Base-by-base conservation (phyloP, 2,888 invertebrate genomes). In the Sabellastarte sp. region DNA sequence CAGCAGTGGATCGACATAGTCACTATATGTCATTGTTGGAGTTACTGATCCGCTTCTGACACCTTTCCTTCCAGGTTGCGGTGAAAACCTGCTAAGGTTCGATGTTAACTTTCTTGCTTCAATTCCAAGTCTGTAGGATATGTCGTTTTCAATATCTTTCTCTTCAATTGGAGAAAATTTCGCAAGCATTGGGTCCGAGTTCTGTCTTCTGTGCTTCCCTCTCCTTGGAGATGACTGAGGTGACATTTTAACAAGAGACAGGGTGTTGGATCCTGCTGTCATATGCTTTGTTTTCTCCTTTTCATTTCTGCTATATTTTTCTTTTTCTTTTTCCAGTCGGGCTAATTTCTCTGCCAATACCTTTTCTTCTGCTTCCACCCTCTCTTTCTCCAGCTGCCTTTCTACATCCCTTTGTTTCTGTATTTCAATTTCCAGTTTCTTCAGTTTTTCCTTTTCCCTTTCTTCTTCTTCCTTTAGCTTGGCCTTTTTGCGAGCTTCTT, bases 171-270 rank as follows among this genome's bases (percentile, higher is more conserved):
- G 85, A 56, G 86, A 85, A 75, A 86, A 86, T 66, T 85, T 85
- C 63, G 86, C 84, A 62, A 87, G 83, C 81, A 86, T 86, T 31
- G 87, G 87, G 77, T 87, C 87, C 31, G 87, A 87, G 60, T 86
- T 84, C 74, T 87, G 87, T 41, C 87, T 81, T 65, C 86, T 85
- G 76, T 87, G 87, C 61, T 85, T 65, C 32, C 76, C 74, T 29
- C 81, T 73, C 30, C 82, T 67, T 4, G 80, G 79, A 15, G 78
- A 76, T 53, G 79, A 77, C 68, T 82, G 82, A 26, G 80, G 80
- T 29, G 81, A 80, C 51, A 80, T 77, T 56, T n/a, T n/a, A n/a
- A n/a, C n/a, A n/a, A n/a, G n/a, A 78, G 61, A 41, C 41, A 15
- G 5, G 74, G 70, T 24, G 76, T 73, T 50, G 70, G 10, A 15